phyloP scores from a whole-genome alignment of 2,888 invertebrate species.

The Meiosimyza platycephala region DNA sequence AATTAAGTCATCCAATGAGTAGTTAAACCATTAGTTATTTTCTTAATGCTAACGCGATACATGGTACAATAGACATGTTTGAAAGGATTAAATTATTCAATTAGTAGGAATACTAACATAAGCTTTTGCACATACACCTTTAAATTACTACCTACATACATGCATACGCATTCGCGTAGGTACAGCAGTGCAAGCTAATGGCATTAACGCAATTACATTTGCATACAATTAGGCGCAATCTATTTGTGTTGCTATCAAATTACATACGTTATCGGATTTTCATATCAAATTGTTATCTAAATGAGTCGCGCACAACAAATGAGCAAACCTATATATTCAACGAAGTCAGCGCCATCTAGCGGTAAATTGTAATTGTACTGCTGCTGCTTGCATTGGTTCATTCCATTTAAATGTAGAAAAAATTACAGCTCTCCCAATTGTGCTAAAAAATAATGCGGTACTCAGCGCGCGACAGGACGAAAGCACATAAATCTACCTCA shows the following conservation, averaged over 20 bases:
- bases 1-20: too few species aligned
- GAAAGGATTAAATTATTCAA: conserved; percentile 17
- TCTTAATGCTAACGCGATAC: too few species aligned
- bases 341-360: neutral
- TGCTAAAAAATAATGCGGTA: conserved; percentile 4
- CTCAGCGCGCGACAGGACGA: neutral
- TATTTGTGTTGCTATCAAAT: conserved; percentile 11
- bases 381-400: neutral
- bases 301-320: conserved; percentile 10
- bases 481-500: conserved; percentile 21
- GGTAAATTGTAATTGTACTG: neutral
- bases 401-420: neutral
- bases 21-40: too few species aligned
- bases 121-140: neutral
- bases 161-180: neutral
- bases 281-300: conserved; percentile 32
- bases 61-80: neutral
- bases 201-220: conserved; percentile 34
- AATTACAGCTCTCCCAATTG: neutral
- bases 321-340: neutral
- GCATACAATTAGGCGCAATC: conserved; percentile 31
- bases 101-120: conserved; percentile 19
- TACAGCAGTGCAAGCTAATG: conserved; percentile 1
- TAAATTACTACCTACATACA: neutral
- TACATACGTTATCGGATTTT: conserved; percentile 1